These are phyloP conservation scores for Nematolebias whitei DNA, from an alignment of 2,113 vertebrate genomes.

Conservation along the genomic window DNA sequence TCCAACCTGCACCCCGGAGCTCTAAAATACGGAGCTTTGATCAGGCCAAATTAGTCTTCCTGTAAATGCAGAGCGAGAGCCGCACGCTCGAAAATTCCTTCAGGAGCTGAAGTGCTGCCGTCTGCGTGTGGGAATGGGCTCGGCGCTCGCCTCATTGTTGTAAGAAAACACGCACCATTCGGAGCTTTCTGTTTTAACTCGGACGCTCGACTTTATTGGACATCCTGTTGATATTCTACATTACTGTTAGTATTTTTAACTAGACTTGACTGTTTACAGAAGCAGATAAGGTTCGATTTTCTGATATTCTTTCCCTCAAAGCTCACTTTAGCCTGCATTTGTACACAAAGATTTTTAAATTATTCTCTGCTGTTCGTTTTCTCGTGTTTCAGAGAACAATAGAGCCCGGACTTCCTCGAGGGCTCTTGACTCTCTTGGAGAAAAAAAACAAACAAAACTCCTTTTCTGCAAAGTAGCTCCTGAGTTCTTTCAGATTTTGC, in stretches of 20 bases:
- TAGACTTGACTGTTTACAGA: no score
- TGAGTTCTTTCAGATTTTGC: constrained; percentile 77
- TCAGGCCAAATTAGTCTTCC: constrained; percentile 35
- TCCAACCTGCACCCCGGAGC: constrained; percentile 5
- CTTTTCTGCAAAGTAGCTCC: constrained; percentile 61
- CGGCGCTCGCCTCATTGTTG: constrained; percentile 50
- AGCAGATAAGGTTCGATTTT: background rate
- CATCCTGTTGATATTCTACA: constrained; percentile 16
- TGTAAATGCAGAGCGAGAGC: constrained; percentile 18
- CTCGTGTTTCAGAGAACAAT: constrained; percentile 21
- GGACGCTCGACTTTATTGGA: constrained; percentile 1
- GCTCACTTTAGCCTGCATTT: background rate
- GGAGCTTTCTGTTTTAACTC: constrained; percentile 43
- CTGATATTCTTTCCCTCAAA: background rate
- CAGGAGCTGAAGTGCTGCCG: constrained; percentile 16
- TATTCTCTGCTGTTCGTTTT: constrained; percentile 9
- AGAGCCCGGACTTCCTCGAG: constrained; percentile 45
- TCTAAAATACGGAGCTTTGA: constrained; percentile 25
- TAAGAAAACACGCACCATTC: constrained; percentile 41
- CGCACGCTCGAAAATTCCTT: constrained; percentile 26
- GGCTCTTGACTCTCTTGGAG: constrained; percentile 50
- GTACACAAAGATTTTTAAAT: constrained; percentile 3
- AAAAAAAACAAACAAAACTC: constrained; percentile 5
- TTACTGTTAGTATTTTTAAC: no score
- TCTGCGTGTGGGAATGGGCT: constrained; percentile 52